These are phyloP conservation scores for Benthosema pterotum DNA, from an alignment of 2,797 vertebrate species.

Conservation along the genomic window DNA sequence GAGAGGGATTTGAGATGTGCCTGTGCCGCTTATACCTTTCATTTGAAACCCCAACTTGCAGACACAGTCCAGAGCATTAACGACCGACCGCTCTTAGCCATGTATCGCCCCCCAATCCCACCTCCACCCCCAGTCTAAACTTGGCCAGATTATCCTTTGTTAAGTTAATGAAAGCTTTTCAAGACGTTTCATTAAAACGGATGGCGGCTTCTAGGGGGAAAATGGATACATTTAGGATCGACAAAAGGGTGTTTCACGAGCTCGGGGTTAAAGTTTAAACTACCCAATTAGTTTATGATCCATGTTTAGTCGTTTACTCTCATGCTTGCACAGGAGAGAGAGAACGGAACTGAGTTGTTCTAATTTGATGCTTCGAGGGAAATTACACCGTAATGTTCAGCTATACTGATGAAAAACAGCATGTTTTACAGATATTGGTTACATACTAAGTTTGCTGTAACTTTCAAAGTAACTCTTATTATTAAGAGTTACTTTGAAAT, in stretches of 20 bases:
- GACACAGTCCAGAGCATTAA: conserved; percentile 39
- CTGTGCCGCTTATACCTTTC: conserved; percentile 65
- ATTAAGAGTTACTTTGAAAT: too few species aligned
- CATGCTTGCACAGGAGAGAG: conserved; percentile 11
- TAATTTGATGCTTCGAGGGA: conserved; percentile 32
- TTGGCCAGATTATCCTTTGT: conserved; percentile 33
- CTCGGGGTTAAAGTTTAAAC: conserved; percentile 30
- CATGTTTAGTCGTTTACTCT: conserved; percentile 24
- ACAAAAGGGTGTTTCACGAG: conserved; percentile 23
- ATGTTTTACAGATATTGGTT: not conserved
- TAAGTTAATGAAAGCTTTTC: conserved; percentile 36
- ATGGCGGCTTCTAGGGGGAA: conserved; percentile 7
- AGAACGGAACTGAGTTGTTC: conserved; percentile 12
- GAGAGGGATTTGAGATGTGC: conserved; percentile 70
- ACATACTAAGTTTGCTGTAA: too few species aligned
- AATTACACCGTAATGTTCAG: conserved; percentile 23
- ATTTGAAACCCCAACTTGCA: conserved; percentile 51
- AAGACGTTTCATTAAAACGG: conserved; percentile 36
- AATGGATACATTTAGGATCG: conserved; percentile 34
- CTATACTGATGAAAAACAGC: conserved; percentile 19
- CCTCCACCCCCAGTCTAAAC: conserved; percentile 41
- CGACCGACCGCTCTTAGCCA: conserved; percentile 53
- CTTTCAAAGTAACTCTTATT: too few species aligned
- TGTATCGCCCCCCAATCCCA: too few species aligned
- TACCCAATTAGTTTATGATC: conserved; percentile 34